Percentiles rank a stretch among this genome's conserved stretches.
Conservation (phyloP, 2,888 invertebrate species). For the Pyrocoelia pectoralis region DNA sequence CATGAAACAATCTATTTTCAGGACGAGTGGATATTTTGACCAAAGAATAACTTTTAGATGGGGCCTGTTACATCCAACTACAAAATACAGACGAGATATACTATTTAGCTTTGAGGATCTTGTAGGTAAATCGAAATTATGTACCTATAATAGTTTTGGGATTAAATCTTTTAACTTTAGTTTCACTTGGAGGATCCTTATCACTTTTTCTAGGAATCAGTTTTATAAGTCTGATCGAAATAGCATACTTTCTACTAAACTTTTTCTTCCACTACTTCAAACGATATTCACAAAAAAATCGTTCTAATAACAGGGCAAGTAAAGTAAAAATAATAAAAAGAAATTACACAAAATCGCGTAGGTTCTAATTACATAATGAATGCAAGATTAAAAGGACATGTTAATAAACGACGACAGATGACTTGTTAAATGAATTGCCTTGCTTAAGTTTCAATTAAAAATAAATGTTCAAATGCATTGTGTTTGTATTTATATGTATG, state of each 20-base stretch:
- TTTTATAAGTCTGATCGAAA: constrained; percentile 69
- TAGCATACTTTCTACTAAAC: constrained; percentile 63
- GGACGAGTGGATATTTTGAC: constrained; percentile 39
- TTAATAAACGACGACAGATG: no score
- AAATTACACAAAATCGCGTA: no score
- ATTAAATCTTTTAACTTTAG: constrained; percentile 50
- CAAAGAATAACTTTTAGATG: constrained; percentile 63
- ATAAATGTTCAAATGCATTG: no score
- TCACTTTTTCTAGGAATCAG: constrained; percentile 71
- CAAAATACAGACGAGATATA: constrained; percentile 67
- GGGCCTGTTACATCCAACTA: constrained; percentile 64
- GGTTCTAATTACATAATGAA: no score
- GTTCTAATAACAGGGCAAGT: no score
- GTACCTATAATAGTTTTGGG: constrained; percentile 13
- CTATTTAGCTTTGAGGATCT: constrained; percentile 71
- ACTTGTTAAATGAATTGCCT: no score
- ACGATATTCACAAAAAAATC: neutral
- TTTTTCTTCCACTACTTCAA: constrained; percentile 23
- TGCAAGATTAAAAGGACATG: no score
- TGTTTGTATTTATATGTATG: no score
- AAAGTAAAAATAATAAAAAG: no score
- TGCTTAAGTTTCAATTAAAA: no score
- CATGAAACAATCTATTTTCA: neutral
- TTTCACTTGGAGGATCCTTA: constrained; percentile 70
- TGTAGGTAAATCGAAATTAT: constrained; percentile 62